Percentiles rank a stretch among this genome's conserved stretches.
phyloP scores from a whole-genome alignment of 1,140 invertebrate species.

The Lepidurus packardi region DNA sequence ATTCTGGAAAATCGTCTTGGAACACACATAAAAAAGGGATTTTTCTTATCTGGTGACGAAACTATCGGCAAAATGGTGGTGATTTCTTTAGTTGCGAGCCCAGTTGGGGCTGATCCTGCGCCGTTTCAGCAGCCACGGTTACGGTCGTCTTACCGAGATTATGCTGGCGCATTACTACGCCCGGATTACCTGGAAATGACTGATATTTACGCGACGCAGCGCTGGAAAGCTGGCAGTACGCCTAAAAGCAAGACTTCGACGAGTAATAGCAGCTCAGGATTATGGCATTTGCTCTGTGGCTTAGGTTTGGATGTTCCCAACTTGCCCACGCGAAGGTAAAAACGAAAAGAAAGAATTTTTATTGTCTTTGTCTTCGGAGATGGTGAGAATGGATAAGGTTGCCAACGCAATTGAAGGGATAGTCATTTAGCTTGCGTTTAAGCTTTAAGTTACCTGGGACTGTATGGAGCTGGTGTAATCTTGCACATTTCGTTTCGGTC shows the following conservation, averaged over 20 bases:
- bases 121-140: background rate
- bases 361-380: too few species aligned
- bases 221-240: background rate
- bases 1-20: background rate
- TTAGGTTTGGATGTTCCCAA: background rate
- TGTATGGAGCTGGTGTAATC: background rate
- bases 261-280: background rate
- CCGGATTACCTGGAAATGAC: slow-evolving; percentile 14
- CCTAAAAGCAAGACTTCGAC: background rate
- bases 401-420: background rate
- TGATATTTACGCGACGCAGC: slow-evolving; percentile 1
- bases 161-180: background rate
- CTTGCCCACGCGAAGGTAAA: slow-evolving; percentile 4
- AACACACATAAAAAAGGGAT: background rate
- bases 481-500: background rate
- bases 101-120: background rate
- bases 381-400: too few species aligned
- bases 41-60: background rate
- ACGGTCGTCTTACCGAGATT: background rate
- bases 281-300: background rate
- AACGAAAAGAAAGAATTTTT: background rate
- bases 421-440: too few species aligned
- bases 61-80: background rate
- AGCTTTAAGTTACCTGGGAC: background rate
- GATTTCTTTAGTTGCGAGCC: background rate